Evolutionary conservation across 2,797 vertebrate species (phyloP).

Genomic region (Enteromius fasciolatus): DNA sequence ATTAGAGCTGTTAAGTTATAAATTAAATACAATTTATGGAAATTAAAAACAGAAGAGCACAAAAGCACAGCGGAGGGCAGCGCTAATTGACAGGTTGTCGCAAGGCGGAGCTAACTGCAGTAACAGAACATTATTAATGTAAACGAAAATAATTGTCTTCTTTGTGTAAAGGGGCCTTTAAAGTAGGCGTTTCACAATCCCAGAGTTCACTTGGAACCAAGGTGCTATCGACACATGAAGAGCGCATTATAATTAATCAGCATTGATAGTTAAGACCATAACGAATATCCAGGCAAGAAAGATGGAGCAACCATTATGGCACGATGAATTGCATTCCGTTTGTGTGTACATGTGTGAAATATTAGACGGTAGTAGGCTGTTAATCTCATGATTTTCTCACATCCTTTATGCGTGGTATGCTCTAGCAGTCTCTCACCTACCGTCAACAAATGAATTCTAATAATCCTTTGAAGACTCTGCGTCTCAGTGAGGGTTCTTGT

Average conservation of each 20-base stretch:
- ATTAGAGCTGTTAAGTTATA: neutral
- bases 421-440: constrained; percentile 42
- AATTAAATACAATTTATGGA: neutral
- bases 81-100: too few species aligned
- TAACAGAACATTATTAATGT: neutral
- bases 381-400: constrained; percentile 51
- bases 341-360: constrained; percentile 46
- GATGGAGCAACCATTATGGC: constrained; percentile 50
- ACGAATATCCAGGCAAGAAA: constrained; percentile 66
- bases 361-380: constrained; percentile 55
- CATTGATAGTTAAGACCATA: constrained; percentile 72
- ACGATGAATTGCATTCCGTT: constrained; percentile 58
- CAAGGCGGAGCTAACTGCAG: too few species aligned
- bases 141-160: neutral
- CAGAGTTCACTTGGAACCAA: constrained; percentile 64
- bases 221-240: constrained; percentile 26
- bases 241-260: constrained; percentile 70
- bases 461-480: constrained; percentile 50
- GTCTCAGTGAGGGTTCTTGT: constrained; percentile 29
- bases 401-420: constrained; percentile 57
- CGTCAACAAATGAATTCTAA: constrained; percentile 55
- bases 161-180: neutral
- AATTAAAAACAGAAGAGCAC: neutral
- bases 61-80: neutral
- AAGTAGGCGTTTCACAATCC: too few species aligned